Evolutionary conservation across 2,888 invertebrate species (phyloP).

Genomic region (Chaetogeoica ovagalla): DNA sequence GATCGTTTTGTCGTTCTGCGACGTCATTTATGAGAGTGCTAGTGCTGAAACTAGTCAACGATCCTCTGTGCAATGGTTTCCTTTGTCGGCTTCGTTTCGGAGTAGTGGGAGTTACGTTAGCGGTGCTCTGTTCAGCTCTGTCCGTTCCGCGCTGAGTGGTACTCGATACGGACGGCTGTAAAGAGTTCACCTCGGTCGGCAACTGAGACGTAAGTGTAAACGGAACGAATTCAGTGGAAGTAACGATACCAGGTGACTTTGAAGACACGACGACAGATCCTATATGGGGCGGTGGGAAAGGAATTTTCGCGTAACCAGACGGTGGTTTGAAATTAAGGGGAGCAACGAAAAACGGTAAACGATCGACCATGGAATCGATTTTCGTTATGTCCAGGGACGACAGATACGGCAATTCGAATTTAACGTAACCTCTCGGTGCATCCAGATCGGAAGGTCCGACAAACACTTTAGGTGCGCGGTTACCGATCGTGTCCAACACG

Average conservation of each 20-base stretch:
- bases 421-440: constrained; percentile 73
- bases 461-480: constrained; percentile 73
- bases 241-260: constrained; percentile 11
- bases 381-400: constrained; percentile 72
- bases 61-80: constrained; percentile 59
- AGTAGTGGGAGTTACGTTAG: constrained; percentile 15
- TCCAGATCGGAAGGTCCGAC: constrained; percentile 77
- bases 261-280: constrained; percentile 75
- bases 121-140: constrained; percentile 9
- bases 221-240: constrained; percentile 37
- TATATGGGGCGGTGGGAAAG: constrained; percentile 82
- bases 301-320: constrained; percentile 80
- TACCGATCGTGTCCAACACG: constrained; percentile 74
- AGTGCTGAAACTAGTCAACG: constrained; percentile 58
- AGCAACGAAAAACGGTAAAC: constrained; percentile 82
- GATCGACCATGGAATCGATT: constrained; percentile 72
- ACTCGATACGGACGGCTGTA: constrained; percentile 29
- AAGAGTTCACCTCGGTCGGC: constrained; percentile 41
- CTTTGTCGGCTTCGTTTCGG: constrained; percentile 56
- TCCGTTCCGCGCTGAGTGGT: constrained; percentile 37
- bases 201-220: constrained; percentile 40
- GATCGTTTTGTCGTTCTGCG: constrained; percentile 27
- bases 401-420: constrained; percentile 81
- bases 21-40: constrained; percentile 47
- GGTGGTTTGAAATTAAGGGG: constrained; percentile 84